A percentile compares a stretch with the other conserved stretches of the same genome.
Evolutionary conservation across 2,113 vertebrate genomes (phyloP).

Genomic region (Rissa tridactyla): DNA sequence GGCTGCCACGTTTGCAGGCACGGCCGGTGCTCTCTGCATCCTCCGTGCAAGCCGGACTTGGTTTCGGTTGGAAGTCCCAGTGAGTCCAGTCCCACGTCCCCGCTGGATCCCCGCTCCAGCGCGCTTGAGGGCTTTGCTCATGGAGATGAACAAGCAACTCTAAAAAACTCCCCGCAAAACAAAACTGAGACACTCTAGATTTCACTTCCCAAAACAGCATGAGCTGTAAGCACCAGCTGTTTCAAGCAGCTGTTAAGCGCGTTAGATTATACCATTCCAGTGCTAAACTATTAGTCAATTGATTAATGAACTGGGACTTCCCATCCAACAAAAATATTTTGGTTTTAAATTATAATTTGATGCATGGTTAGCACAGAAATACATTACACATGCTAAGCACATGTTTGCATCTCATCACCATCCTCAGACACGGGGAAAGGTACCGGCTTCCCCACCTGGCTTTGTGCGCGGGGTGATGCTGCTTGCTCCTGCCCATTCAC

Average conservation of each 20-base stretch:
- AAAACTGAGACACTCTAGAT: not conserved
- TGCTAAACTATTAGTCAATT: constrained; percentile 42
- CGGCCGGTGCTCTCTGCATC: not conserved
- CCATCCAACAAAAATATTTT: constrained; percentile 49
- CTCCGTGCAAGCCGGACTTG: not conserved
- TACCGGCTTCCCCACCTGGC: not conserved
- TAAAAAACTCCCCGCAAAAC: not conserved
- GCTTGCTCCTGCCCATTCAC: not conserved
- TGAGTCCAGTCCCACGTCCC: not conserved
- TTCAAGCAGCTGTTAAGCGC: constrained; percentile 13
- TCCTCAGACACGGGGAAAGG: not conserved
- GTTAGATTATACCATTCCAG: not conserved
- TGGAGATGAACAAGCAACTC: not conserved
- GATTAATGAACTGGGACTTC: constrained; percentile 55
- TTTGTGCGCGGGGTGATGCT: not conserved
- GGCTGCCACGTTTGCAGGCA: not conserved
- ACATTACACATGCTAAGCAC: not conserved
- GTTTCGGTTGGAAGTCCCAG: not conserved
- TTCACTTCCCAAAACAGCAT: not conserved
- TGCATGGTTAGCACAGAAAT: not conserved
- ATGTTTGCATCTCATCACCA: not conserved
- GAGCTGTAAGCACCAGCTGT: not conserved
- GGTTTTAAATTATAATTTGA: constrained; percentile 46
- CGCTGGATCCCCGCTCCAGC: not conserved
- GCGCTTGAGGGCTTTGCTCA: not conserved